Evolutionary conservation across 2,888 invertebrate genomes (phyloP).

Genomic region (Sesia apiformis): DNA sequence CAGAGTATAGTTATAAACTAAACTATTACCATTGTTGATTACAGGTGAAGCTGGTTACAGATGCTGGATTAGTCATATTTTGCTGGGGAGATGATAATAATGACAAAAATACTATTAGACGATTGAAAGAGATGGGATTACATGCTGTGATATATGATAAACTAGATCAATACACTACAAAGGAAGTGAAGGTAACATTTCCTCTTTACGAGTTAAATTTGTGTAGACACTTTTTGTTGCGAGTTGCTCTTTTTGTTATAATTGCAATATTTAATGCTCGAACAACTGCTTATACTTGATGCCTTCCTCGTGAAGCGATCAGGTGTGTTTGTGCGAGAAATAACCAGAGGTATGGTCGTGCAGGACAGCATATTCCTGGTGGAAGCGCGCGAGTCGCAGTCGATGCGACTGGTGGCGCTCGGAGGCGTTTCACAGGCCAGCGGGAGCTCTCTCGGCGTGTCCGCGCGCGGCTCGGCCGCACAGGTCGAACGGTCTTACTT

Average conservation of each 20-base stretch:
- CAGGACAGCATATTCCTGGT: conserved; percentile 88
- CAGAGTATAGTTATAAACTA: too few species aligned
- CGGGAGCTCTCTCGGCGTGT: background rate
- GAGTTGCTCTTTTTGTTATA: too few species aligned
- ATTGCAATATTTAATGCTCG: too few species aligned
- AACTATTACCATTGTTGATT: conserved; percentile 5
- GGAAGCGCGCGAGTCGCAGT: conserved; percentile 84
- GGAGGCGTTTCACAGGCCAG: background rate
- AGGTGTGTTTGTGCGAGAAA: too few species aligned
- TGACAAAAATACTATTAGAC: conserved; percentile 87
- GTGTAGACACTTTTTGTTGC: too few species aligned
- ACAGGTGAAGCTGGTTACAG: conserved; percentile 84
- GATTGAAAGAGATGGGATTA: conserved; percentile 90
- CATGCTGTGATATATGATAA: conserved; percentile 98
- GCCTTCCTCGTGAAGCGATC: too few species aligned
- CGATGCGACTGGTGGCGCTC: conserved; percentile 56
- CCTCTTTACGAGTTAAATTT: too few species aligned
- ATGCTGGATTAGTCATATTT: conserved; percentile 90
- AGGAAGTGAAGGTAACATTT: conserved; percentile 76
- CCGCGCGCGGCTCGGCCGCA: background rate
- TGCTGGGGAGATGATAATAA: conserved; percentile 99
- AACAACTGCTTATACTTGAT: too few species aligned
- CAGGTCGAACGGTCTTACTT: conserved; percentile 25
- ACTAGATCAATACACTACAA: conserved; percentile 82
- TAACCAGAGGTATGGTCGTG: too few species aligned